Evolutionary conservation across 2,888 invertebrate species (phyloP), one percentile per base, ranked within the genome.

Genomic region (Malthinus seriepunctatus): DNA sequence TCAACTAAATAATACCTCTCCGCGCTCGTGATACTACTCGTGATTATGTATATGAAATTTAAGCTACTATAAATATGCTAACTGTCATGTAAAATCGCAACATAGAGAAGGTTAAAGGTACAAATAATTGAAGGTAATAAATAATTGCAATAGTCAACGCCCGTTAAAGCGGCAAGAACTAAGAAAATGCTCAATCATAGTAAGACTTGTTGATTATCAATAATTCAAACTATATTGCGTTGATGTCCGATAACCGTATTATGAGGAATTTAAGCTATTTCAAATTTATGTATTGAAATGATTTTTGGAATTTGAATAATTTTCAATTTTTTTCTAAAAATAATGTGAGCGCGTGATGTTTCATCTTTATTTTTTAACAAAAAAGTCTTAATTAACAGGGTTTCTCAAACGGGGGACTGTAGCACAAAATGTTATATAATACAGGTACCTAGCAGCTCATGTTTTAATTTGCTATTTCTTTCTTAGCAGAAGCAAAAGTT

Each of bases 91-190:
- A 42, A 23, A 42, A 42, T 42, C 39, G 39, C 39, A 31, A 46
- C 53, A 61, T 57, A 49, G 48, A 39, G 51, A 32, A 63, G 64
- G 66, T 66, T 58, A 63, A 49, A 64, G 66, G 39, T 42, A 23
- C 39, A 42, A 42, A 42, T 42, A 42, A 42, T 42, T 42, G 39
- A 42, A 3, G 39, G 23, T 42, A 42, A 42, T 42, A 42, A 42
- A 42, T 42, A 42, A 65, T 65, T 61, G 51, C 37, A 48, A 42
- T 37, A 47, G 60, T 58, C 60, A 50, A 61, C 66, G 64, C 64
- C 66, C 64, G 60, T 56, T 37, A 55, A 62, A 63, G 63, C 65
- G 59, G 65, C 61, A 56, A 63, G 60, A 64, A 56, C 58, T 57
- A 53, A 59, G 46, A 54, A 56, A 58, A 49, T 44, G 57, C 51